phyloP scores from a whole-genome alignment of 2,113 vertebrate species.

The Peromyscus polionotus region DNA sequence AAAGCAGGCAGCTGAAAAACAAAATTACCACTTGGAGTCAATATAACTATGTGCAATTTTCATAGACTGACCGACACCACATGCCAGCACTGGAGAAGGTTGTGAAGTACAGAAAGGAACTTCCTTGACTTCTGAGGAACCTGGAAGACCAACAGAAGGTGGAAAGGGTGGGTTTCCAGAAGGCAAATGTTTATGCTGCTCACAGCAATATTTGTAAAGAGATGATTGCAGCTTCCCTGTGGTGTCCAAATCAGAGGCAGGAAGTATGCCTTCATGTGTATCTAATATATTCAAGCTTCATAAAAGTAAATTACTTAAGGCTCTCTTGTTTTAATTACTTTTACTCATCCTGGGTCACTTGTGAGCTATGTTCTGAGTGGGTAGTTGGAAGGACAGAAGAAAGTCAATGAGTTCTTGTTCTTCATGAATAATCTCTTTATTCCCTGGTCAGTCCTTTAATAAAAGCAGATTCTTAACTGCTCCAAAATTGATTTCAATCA shows the following conservation, averaged over 20 bases:
- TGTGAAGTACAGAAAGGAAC: background rate
- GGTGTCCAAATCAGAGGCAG: background rate
- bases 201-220: background rate
- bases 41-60: background rate
- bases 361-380: background rate
- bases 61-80: too few species aligned
- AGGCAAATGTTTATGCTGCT: background rate
- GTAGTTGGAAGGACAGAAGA: conserved; percentile 22
- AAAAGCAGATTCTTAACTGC: background rate
- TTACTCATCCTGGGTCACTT: conserved; percentile 52
- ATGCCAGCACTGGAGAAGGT: background rate
- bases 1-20: background rate
- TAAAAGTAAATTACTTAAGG: conserved; percentile 43
- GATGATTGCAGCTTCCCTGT: background rate
- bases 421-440: background rate
- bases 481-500: background rate
- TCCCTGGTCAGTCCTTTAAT: conserved; percentile 11
- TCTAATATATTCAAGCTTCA: conserved; percentile 39
- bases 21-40: background rate
- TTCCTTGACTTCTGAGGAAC: background rate
- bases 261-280: background rate
- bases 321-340: conserved; percentile 49
- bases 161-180: background rate
- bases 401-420: conserved; percentile 58
- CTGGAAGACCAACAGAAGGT: background rate